Conservation (phyloP, 2,888 invertebrate species). For the Darwinula stevensoni region DNA sequence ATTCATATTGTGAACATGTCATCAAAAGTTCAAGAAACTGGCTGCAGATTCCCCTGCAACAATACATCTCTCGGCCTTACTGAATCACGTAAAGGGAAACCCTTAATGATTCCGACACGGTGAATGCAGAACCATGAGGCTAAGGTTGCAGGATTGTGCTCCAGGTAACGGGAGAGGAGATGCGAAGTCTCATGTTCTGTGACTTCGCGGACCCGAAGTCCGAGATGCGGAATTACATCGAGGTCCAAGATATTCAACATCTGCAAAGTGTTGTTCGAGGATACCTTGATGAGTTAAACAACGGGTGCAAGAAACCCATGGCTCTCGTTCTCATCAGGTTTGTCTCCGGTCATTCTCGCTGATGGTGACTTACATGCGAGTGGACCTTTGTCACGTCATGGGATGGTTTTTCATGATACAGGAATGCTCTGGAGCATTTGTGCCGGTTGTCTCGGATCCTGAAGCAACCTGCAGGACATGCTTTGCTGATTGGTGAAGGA, state of each 20-base stretch:
- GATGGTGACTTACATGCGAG: neutral
- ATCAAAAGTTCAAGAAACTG: neutral
- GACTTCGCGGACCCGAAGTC: constrained; percentile 85
- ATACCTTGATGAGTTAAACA: constrained; percentile 66
- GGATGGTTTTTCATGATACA: too few relatives aligned
- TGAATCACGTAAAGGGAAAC: constrained; percentile 17
- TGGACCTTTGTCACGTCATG: too few relatives aligned
- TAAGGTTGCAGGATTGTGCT: too few relatives aligned
- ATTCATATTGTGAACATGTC: too few relatives aligned
- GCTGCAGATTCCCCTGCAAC: constrained; percentile 24
- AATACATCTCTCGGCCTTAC: constrained; percentile 35
- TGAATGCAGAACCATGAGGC: too few relatives aligned
- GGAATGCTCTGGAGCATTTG: constrained; percentile 21
- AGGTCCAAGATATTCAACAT: constrained; percentile 51
- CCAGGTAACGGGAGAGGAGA: too few relatives aligned
- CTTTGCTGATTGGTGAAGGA: constrained; percentile 61
- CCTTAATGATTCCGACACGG: too few relatives aligned
- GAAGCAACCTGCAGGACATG: constrained; percentile 72
- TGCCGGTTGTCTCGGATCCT: constrained; percentile 39
- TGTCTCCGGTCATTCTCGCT: constrained; percentile 1
- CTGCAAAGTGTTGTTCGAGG: constrained; percentile 54
- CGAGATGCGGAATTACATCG: constrained; percentile 57
- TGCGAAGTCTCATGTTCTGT: constrained; percentile 64
- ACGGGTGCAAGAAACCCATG: constrained; percentile 90
- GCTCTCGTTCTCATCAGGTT: constrained; percentile 64